phyloP scores from a whole-genome alignment of 1,140 invertebrate species.

The Drosophila bocki region DNA sequence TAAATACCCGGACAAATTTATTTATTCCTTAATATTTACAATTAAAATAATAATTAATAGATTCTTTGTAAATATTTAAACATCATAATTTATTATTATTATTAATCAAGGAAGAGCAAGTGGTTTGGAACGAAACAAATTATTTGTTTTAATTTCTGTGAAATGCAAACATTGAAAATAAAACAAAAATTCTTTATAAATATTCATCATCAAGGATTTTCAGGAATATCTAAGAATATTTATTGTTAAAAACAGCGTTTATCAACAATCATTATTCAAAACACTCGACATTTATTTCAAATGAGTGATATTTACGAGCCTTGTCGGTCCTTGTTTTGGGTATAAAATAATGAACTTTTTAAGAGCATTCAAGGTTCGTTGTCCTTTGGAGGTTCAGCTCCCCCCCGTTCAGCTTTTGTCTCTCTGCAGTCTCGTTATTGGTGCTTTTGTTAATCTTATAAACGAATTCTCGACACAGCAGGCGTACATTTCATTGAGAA shows the following conservation, averaged over 20 bases:
- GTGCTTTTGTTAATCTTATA: constrained; percentile 65
- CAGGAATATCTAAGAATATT: neutral
- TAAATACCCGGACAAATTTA: neutral
- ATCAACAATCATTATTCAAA: neutral
- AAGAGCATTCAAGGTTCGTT: constrained; percentile 38
- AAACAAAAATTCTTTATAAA: neutral
- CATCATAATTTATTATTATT: too few species aligned
- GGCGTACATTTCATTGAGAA: constrained; percentile 78
- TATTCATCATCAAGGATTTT: neutral
- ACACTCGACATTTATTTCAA: neutral
- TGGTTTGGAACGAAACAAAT: neutral
- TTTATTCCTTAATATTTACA: neutral
- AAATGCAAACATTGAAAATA: neutral
- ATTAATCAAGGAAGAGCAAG: too few species aligned
- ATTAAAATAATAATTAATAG: neutral
- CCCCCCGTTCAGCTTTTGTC: neutral
- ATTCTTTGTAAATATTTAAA: too few species aligned
- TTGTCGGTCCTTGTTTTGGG: neutral
- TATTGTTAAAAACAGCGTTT: neutral
- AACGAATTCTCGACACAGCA: constrained; percentile 62
- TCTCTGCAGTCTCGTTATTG: constrained; percentile 14
- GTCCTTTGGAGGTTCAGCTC: constrained; percentile 12
- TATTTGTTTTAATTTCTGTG: too few species aligned
- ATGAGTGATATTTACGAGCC: neutral
- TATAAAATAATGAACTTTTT: constrained; percentile 3